Evolutionary conservation across 2,888 invertebrate species (phyloP), one percentile per base, ranked within the genome.

Genomic region (Pyrrhosoma nymphula): DNA sequence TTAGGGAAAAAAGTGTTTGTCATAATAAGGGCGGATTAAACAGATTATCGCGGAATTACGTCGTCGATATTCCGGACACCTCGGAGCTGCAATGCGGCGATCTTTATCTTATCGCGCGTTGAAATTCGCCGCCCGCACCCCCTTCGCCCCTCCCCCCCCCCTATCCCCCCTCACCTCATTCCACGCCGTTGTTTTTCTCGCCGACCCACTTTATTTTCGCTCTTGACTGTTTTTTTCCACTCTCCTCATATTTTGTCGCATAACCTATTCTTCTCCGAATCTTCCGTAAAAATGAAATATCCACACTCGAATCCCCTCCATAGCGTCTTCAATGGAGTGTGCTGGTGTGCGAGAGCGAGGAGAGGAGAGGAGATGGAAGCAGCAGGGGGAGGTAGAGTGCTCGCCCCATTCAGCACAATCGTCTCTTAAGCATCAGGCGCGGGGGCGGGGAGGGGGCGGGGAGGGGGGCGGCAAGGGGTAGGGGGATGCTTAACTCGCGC

Each of bases 261-360:
- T 82, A 82, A 82, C 30, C 30, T 82, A 82, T 82, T 82, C 82
- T 82, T 82, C 82, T 35, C 82, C 14, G 14, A 20, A 60, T 14
- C 30, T 82, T 82, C 35, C 82, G 82, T 82, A 82, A 82, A 82
- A 82, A 82, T 82, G 82, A 82, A 82, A 35, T 18, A 82, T 82
- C 82, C 82, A 82, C 82, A 35, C 82, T 82, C 69, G 30, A 82
- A 18, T 82, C 35, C 82, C 82, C 82, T 35, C 82, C 82, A 82
- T 82, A 82, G 82, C 82, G 82, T 82, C 82, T 82, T 82, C 82
- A 82, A 69, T 69, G 69, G 69, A 69, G 26, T 69, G 69, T 69
- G 69, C 6, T 23, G 23, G 69, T 69, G 69, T 69, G 69, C 26
- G 69, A 4, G 69, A 4, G 47, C 47, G 47, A 47, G 8, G 47